These are phyloP conservation scores for Brachyalestes nurse DNA, from an alignment of 2,797 vertebrate species.

Conservation along the genomic window DNA sequence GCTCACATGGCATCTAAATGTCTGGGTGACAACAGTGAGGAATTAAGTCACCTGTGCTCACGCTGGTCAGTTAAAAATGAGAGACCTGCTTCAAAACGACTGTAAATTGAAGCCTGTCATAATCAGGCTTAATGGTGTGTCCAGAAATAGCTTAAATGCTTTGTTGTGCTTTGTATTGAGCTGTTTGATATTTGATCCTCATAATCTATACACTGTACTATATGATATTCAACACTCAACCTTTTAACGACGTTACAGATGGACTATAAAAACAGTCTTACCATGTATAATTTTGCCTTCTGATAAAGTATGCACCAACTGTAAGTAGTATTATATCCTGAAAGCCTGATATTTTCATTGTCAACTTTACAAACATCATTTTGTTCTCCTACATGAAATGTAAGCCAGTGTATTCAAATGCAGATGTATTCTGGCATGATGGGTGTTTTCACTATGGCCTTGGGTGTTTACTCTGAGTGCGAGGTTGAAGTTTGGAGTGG, in stretches of 20 bases:
- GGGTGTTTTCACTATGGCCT: slow-evolving; percentile 6
- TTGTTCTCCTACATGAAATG: background rate
- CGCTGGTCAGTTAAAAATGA: background rate
- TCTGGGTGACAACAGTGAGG: background rate
- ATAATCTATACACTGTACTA: background rate
- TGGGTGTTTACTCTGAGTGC: slow-evolving; percentile 9
- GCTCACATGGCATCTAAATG: background rate
- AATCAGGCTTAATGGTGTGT: background rate
- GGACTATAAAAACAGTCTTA: background rate
- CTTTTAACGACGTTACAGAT: background rate
- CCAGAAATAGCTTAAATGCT: background rate
- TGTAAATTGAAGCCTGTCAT: background rate
- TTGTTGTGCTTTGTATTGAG: background rate
- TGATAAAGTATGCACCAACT: background rate
- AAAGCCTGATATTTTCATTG: no score
- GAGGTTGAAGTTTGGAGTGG: background rate
- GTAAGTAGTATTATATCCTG: background rate
- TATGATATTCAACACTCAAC: background rate
- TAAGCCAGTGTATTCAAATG: background rate
- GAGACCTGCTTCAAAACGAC: background rate
- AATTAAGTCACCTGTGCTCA: background rate
- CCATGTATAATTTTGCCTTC: background rate
- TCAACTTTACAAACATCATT: slow-evolving; percentile 9
- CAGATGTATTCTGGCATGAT: background rate
- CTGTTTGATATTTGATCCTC: slow-evolving; percentile 6